Evolutionary conservation across 2,113 vertebrate species (phyloP).

Genomic region (Isichthys henryi): DNA sequence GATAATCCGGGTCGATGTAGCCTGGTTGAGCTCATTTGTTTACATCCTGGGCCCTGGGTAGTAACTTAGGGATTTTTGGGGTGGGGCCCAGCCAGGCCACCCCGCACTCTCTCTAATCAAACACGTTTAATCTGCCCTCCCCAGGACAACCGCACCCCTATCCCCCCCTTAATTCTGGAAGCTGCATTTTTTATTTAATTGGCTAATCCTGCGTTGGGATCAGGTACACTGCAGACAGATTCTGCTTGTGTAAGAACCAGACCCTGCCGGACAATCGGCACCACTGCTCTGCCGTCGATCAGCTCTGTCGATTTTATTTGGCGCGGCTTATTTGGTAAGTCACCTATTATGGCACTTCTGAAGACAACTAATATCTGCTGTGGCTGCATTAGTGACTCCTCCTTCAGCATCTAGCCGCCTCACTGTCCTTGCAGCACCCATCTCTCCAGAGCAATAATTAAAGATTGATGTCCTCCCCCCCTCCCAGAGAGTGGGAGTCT

Average conservation of each 20-base stretch:
- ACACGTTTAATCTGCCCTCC: background rate
- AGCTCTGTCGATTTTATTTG: background rate
- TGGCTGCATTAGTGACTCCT: background rate
- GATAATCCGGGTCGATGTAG: background rate
- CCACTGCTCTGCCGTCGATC: background rate
- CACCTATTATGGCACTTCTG: background rate
- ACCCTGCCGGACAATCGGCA: no score
- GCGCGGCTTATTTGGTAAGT: background rate
- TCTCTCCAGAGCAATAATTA: slow-evolving; percentile 41
- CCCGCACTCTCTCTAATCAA: background rate
- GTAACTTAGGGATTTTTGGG: slow-evolving; percentile 4
- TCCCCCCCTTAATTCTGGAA: no score
- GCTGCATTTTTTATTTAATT: no score
- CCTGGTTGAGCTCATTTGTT: slow-evolving; percentile 10
- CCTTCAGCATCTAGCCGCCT: background rate
- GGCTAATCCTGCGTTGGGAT: no score
- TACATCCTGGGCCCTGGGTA: background rate
- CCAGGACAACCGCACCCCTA: background rate
- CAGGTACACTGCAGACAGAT: no score
- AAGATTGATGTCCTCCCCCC: slow-evolving; percentile 45
- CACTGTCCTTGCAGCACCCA: slow-evolving; percentile 19
- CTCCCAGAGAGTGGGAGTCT: slow-evolving; percentile 22
- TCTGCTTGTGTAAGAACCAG: no score
- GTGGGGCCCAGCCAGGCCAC: background rate
- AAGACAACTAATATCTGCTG: background rate